phyloP scores from a whole-genome alignment of 2,113 vertebrate species.

The Amia ocellicauda region DNA sequence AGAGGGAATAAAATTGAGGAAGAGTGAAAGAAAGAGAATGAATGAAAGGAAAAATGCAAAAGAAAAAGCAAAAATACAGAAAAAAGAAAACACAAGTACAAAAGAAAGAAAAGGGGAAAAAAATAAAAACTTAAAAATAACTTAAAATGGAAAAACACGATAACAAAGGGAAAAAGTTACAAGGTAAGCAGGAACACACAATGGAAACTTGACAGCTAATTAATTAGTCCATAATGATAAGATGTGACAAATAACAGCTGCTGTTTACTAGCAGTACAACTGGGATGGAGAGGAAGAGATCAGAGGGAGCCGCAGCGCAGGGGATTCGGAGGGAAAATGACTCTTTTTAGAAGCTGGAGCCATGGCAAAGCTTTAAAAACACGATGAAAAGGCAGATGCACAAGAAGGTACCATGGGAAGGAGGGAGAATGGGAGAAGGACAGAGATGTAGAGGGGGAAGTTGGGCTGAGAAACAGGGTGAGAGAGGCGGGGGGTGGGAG shows the following conservation, averaged over 20 bases:
- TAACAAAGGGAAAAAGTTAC: constrained; percentile 41
- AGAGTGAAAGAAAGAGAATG: too few species aligned
- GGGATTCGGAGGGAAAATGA: too few species aligned
- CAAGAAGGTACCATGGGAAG: background rate
- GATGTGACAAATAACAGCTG: constrained; percentile 81
- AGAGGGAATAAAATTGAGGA: too few species aligned
- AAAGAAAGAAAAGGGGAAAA: constrained; percentile 9
- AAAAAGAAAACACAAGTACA: too few species aligned
- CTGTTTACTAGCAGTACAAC: constrained; percentile 26
- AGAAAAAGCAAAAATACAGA: too few species aligned
- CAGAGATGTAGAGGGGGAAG: constrained; percentile 49
- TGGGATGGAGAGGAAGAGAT: background rate
- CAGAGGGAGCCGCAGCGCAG: too few species aligned
- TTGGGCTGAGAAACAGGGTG: constrained; percentile 40
- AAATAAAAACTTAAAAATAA: constrained; percentile 30
- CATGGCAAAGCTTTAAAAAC: too few species aligned
- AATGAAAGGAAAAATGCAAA: too few species aligned
- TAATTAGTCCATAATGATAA: constrained; percentile 77
- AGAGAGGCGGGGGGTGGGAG: constrained; percentile 35
- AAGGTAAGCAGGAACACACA: constrained; percentile 61
- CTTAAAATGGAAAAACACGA: constrained; percentile 18
- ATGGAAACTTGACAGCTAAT: constrained; percentile 62
- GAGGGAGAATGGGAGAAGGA: background rate
- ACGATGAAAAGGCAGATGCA: too few species aligned
- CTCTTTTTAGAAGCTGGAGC: too few species aligned